Percentiles rank a stretch among this genome's conserved stretches.
Evolutionary conservation across 2,888 invertebrate genomes (phyloP).

Genomic region (Drosophila mayaguana): DNA sequence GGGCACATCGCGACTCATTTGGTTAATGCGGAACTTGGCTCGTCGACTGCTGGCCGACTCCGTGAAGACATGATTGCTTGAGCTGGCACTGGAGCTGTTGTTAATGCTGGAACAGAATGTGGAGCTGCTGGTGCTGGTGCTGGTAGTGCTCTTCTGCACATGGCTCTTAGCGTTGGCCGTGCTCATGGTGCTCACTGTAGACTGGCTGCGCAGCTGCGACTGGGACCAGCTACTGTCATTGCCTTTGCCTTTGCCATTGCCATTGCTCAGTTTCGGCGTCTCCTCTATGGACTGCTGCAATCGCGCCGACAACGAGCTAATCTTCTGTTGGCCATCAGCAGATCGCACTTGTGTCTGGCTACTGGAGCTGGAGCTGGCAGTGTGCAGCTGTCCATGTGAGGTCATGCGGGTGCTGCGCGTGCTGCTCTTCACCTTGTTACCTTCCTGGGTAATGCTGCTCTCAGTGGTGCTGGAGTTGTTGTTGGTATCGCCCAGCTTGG

Average conservation of each 20-base stretch:
- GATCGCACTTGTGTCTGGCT: conserved; percentile 41
- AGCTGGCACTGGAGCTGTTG: conserved; percentile 1
- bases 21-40: conserved; percentile 89
- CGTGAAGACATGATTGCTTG: conserved; percentile 26
- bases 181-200: conserved; percentile 55
- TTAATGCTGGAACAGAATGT: conserved; percentile 34
- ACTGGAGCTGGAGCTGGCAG: conserved; percentile 46
- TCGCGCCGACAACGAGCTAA: conserved; percentile 77
- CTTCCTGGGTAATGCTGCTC: conserved; percentile 48
- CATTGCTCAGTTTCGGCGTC: conserved; percentile 80
- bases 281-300: conserved; percentile 84
- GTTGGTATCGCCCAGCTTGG: conserved; percentile 75
- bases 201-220: conserved; percentile 48
- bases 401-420: conserved; percentile 39
- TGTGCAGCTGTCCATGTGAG: conserved; percentile 41
- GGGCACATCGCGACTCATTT: conserved; percentile 90
- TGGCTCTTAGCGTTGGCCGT: conserved; percentile 52
- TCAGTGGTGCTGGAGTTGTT: conserved; percentile 14
- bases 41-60: conserved; percentile 85
- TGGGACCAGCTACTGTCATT: conserved; percentile 58
- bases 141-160: conserved; percentile 44
- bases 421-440: conserved; percentile 53
- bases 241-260: conserved; percentile 71
- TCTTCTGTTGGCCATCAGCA: conserved; percentile 54
- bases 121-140: conserved; percentile 23